phyloP scores from a whole-genome alignment of 2,113 vertebrate genomes.

The Tympanuchus pallidicinctus region DNA sequence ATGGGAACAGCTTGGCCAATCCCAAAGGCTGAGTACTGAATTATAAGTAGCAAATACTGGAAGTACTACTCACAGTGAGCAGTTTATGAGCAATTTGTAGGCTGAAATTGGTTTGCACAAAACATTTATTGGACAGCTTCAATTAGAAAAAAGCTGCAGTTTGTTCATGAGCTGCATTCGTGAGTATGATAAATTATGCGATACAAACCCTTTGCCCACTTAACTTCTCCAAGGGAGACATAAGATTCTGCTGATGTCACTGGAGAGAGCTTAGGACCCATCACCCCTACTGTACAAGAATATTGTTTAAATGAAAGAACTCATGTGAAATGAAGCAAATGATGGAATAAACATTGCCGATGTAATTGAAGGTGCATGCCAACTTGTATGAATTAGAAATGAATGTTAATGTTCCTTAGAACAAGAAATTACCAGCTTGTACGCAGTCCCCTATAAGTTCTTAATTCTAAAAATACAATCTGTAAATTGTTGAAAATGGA shows the following conservation, averaged over 20 bases:
- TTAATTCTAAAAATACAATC: background rate
- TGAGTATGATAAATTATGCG: background rate
- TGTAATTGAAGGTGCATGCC: slow-evolving; percentile 17
- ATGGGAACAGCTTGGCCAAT: background rate
- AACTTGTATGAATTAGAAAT: slow-evolving; percentile 47
- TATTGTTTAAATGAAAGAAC: slow-evolving; percentile 66
- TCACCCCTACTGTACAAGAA: slow-evolving; percentile 14
- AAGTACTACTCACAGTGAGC: background rate
- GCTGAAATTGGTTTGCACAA: slow-evolving; percentile 59
- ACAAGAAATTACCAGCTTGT: slow-evolving; percentile 16
- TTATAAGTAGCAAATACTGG: background rate
- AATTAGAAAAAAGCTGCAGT: slow-evolving; percentile 56
- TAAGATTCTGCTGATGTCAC: slow-evolving; percentile 33
- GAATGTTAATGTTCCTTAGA: slow-evolving; percentile 40
- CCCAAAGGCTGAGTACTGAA: background rate
- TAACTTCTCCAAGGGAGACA: slow-evolving; percentile 7
- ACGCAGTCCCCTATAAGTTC: background rate
- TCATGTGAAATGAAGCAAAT: slow-evolving; percentile 61
- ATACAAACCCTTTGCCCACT: background rate
- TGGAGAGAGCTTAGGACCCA: slow-evolving; percentile 26
- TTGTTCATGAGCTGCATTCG: slow-evolving; percentile 48
- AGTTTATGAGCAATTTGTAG: slow-evolving; percentile 55
- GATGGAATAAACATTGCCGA: slow-evolving; percentile 50
- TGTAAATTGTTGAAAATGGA: background rate
- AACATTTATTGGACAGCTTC: slow-evolving; percentile 62